Evolutionary conservation across 2,888 invertebrate genomes (phyloP), one percentile per base, ranked within the genome.

Genomic region (Scaptomyza tumidula): DNA sequence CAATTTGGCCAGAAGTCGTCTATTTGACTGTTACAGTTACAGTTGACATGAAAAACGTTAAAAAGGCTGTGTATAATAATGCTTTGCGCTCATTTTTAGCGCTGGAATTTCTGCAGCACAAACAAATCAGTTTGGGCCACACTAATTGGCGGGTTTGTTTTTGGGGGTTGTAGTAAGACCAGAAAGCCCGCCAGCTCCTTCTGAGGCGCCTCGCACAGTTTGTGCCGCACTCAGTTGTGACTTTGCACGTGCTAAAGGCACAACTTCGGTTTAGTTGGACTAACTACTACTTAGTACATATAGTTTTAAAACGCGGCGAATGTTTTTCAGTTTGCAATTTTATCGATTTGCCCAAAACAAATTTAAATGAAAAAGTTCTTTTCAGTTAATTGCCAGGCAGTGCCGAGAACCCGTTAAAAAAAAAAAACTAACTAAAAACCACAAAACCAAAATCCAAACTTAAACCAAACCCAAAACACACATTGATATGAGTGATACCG

Each of bases 81-180:
- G 27, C 9, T 43, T 52, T 52, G 61, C 63, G 58, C 49, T 49
- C 49, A 49, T 49, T 49, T 49, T 33, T 13, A 49, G 13, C 53
- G 58, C 50, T 63, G 85, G 86, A 84, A 84, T 80, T 79, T 79
- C 55, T 71, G 85, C 75, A 61, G 52, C 48, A 58, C 48, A 66
- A 84, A 81, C 79, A 86, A 81, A 86, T 86, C 87, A 80, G 78
- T 86, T 76, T 71, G 71, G 57, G 67, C 27, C 75, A 71, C 78
- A 71, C 81, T 84, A 80, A 80, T 84, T 80, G 78, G 80, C 78
- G 70, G 70, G 84, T 72, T 66, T 48, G 45, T 49, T 67, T 64
- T 50, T 37, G 13, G 48, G 35, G 50, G 44, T 49, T 29, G 54
- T 53, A 43, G 45, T 52, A 10, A n/a, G 19, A 14, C 24, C 37